A percentile compares a stretch with the other conserved stretches of the same genome.
Conservation (phyloP, 2,888 invertebrate species). For the Drosophila multiciliata region DNA sequence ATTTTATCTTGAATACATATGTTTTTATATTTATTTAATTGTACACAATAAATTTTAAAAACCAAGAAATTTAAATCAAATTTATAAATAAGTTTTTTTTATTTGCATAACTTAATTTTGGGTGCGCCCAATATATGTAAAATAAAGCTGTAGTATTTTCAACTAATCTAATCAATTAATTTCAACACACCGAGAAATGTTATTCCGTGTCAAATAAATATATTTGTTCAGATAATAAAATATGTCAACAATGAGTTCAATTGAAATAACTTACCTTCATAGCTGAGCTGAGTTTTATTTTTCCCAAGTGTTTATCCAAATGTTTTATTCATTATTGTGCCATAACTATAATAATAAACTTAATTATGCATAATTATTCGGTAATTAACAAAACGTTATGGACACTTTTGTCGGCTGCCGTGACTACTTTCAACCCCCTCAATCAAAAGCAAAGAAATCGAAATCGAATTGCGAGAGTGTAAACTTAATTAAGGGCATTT, state of each 20-base stretch:
- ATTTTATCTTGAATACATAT: not conserved
- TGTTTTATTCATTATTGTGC: not conserved
- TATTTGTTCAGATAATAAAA: not conserved
- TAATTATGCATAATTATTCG: not conserved
- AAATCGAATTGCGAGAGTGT: constrained; percentile 73
- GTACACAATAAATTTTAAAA: not conserved
- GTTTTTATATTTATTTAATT: not conserved
- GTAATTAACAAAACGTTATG: not conserved
- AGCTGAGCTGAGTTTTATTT: not conserved
- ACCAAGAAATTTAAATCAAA: not conserved
- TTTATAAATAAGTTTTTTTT: not conserved
- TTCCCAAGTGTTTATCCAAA: not conserved
- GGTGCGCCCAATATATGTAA: not conserved
- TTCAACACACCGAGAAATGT: not conserved
- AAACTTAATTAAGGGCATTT: constrained; percentile 74
- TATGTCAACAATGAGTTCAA: not conserved
- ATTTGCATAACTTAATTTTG: not conserved
- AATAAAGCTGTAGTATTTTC: not conserved
- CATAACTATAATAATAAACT: not conserved
- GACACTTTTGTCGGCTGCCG: constrained; percentile 40
- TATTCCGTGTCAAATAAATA: not conserved
- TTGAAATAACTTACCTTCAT: not conserved
- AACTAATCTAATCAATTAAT: not conserved
- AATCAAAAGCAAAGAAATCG: constrained; percentile 17
- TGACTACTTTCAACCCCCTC: constrained; percentile 15